Conservation (phyloP, 64 coral and sea anemone genomes). For the Exaiptasia diaphana region DNA sequence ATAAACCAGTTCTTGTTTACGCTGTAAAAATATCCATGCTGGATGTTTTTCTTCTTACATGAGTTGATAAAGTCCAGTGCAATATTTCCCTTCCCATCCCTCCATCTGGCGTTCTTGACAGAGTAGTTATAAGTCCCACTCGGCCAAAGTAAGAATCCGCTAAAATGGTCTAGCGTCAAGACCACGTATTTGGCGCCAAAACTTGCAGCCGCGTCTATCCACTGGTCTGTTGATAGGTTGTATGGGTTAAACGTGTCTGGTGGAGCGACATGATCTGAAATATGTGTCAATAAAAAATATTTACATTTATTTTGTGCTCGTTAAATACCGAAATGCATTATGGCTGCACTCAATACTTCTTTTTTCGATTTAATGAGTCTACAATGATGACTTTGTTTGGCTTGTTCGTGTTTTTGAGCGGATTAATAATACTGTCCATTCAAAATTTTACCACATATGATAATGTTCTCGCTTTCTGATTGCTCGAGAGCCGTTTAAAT, state of each 20-base stretch:
- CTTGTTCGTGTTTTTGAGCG: too few relatives aligned
- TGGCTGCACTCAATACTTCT: too few relatives aligned
- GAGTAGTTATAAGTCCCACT: slow-evolving; percentile 81
- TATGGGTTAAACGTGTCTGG: slow-evolving; percentile 62
- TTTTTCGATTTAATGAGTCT: too few relatives aligned
- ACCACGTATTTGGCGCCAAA: slow-evolving; percentile 84
- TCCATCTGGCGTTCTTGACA: slow-evolving; percentile 63
- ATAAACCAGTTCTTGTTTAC: slow-evolving; percentile 89
- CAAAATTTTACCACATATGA: too few relatives aligned
- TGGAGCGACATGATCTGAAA: slow-evolving; percentile 44
- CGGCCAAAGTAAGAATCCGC: slow-evolving; percentile 81
- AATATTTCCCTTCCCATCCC: slow-evolving; percentile 59
- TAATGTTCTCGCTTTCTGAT: too few relatives aligned
- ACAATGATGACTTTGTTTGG: too few relatives aligned
- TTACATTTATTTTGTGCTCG: too few relatives aligned
- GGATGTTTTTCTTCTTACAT: slow-evolving; percentile 52
- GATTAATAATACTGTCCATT: too few relatives aligned
- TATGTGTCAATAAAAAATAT: background rate
- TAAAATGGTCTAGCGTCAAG: slow-evolving; percentile 74
- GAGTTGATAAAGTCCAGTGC: slow-evolving; percentile 68
- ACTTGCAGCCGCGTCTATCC: slow-evolving; percentile 64
- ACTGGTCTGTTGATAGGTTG: slow-evolving; percentile 77
- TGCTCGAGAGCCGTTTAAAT: too few relatives aligned
- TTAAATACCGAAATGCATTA: too few relatives aligned
- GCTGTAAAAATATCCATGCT: slow-evolving; percentile 71